A percentile compares a stretch with the other conserved stretches of the same genome.
These are phyloP conservation scores for Tragelaphus buxtoni DNA, from an alignment of 2,113 vertebrate species.

Conservation along the genomic window DNA sequence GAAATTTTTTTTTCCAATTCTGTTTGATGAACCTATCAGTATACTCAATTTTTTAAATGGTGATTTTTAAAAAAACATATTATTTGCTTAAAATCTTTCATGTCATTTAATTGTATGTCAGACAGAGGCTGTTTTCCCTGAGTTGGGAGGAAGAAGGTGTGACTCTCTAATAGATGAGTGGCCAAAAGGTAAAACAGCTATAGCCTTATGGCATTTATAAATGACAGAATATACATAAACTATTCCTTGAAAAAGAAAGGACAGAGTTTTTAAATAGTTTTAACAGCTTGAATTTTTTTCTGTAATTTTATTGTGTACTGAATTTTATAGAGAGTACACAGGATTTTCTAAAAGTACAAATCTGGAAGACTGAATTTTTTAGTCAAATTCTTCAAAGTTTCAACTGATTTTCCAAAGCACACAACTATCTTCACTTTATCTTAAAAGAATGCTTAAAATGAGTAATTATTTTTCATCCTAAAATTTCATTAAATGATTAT, in stretches of 20 bases:
- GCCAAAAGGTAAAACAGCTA: not conserved
- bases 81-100: not conserved
- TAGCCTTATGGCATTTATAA: not conserved
- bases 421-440: not conserved
- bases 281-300: not conserved
- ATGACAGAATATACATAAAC: not conserved
- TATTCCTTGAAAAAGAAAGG: not conserved
- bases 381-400: conserved; percentile 27
- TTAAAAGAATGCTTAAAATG: conserved; percentile 21
- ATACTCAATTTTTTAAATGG: not conserved
- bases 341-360: conserved; percentile 28
- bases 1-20: not conserved
- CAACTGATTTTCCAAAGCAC: conserved; percentile 10
- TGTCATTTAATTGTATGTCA: not conserved
- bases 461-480: not conserved
- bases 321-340: not conserved
- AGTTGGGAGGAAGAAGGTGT: not conserved
- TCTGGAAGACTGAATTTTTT: not conserved
- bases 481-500: not conserved
- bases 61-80: not conserved
- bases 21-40: not conserved
- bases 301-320: not conserved
- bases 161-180: not conserved
- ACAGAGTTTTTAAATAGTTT: not conserved
- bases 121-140: not conserved